These are phyloP conservation scores for Diaphora mendica DNA, from an alignment of 2,888 invertebrate genomes.

Conservation along the genomic window DNA sequence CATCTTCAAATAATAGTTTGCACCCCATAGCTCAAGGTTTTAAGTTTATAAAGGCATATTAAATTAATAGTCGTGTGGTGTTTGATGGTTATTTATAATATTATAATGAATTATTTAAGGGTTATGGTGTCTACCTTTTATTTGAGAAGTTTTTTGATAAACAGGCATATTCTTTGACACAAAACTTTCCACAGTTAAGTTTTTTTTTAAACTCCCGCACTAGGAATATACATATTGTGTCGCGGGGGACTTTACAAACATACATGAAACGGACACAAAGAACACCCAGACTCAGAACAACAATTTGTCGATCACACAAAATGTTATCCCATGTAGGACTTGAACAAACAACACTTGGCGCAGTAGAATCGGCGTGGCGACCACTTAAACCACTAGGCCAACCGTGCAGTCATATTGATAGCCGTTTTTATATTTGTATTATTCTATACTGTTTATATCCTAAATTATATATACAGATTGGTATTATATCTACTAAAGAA, in stretches of 20 bases:
- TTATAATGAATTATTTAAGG: constrained; percentile 11
- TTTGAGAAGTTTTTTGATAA: neutral
- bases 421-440: neutral
- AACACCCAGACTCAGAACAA: no score
- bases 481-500: neutral
- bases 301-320: no score
- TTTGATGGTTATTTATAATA: constrained; percentile 40
- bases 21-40: constrained; percentile 80
- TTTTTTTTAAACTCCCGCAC: no score
- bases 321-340: no score
- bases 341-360: no score
- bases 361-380: no score
- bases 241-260: neutral
- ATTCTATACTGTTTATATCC: neutral
- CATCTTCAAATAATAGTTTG: constrained; percentile 84
- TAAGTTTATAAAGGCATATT: constrained; percentile 59
- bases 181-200: neutral
- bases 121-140: neutral
- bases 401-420: neutral
- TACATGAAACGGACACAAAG: no score
- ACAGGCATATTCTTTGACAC: neutral
- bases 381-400: no score
- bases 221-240: no score
- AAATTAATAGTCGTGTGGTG: constrained; percentile 42
- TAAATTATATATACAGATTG: neutral